Conservation (phyloP, 2,113 vertebrate species). For the Aplodontia rufa region DNA sequence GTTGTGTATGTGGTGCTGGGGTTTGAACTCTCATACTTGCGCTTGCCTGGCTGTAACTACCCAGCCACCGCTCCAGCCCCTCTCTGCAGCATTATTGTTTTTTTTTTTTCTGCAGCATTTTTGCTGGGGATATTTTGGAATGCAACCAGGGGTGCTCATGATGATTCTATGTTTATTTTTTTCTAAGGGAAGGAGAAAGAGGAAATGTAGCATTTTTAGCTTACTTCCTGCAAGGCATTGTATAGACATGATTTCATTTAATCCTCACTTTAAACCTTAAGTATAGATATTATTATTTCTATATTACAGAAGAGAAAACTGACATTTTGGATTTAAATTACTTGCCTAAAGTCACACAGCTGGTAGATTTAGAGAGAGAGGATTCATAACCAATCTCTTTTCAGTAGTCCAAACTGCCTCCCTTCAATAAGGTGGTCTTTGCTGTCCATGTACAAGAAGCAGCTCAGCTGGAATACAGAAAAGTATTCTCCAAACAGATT, state of each 20-base stretch:
- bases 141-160: not conserved
- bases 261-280: not conserved
- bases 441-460: not conserved
- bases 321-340: not conserved
- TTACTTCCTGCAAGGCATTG: not conserved
- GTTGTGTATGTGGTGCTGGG: too few species aligned
- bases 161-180: conserved; percentile 7
- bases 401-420: not conserved
- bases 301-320: not conserved
- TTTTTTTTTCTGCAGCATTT: conserved; percentile 33
- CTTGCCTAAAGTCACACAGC: not conserved
- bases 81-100: too few species aligned
- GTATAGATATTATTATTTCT: not conserved
- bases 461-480: not conserved
- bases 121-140: not conserved
- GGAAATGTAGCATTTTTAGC: not conserved
- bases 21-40: too few species aligned
- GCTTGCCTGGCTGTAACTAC: too few species aligned
- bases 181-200: not conserved
- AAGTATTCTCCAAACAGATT: not conserved
- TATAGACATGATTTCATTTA: not conserved
- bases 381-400: not conserved
- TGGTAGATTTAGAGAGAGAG: not conserved
- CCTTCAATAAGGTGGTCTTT: not conserved
- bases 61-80: too few species aligned